Conservation (phyloP, 2,113 vertebrate species). For the Boulengeromyrus knoepffleri region DNA sequence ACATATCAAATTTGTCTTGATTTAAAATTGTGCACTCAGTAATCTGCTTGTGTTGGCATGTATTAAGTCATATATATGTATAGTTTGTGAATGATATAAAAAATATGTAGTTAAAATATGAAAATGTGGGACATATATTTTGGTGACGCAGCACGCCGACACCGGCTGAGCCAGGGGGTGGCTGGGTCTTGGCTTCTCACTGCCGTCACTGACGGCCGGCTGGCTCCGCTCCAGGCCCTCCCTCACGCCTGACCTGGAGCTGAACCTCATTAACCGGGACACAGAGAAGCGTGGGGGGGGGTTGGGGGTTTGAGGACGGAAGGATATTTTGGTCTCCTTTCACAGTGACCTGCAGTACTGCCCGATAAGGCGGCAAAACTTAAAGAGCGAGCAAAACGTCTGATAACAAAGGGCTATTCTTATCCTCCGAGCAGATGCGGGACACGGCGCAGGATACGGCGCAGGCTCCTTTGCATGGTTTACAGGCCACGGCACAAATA, state of each 20-base stretch:
- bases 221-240: constrained; percentile 83
- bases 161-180: background rate
- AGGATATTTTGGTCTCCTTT: constrained; percentile 11
- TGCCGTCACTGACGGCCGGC: constrained; percentile 87
- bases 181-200: constrained; percentile 37
- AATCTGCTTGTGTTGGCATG: background rate
- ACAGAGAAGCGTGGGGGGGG: constrained; percentile 69
- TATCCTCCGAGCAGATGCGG: background rate
- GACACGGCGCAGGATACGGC: background rate
- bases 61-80: background rate
- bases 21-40: background rate
- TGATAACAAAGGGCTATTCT: constrained; percentile 2
- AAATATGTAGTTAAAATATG: background rate
- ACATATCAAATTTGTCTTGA: background rate
- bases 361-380: background rate
- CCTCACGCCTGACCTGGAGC: constrained; percentile 87
- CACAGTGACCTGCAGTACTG: background rate
- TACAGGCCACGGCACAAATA: background rate
- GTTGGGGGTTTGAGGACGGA: background rate
- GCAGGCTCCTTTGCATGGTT: background rate
- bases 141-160: background rate
- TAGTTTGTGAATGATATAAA: background rate
- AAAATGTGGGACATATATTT: background rate
- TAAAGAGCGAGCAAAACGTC: background rate
- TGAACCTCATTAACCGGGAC: constrained; percentile 97